Evolutionary conservation across 2,888 invertebrate genomes (phyloP).

Genomic region (Patella caerulea): DNA sequence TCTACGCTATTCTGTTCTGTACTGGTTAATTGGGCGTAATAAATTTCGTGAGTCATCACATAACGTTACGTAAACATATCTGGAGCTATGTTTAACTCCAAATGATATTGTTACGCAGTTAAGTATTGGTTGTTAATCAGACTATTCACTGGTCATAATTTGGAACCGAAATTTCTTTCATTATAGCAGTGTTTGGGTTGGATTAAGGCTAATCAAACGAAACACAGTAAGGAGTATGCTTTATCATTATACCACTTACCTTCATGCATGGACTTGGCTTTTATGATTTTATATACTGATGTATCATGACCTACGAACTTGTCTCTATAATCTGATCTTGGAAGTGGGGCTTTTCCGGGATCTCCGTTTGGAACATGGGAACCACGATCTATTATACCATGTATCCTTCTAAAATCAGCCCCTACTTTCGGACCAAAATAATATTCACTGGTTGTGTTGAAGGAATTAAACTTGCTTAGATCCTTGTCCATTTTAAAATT

Average conservation of each 20-base stretch:
- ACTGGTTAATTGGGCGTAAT: too few relatives aligned
- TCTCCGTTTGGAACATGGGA: constrained; percentile 65
- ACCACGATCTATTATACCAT: constrained; percentile 30
- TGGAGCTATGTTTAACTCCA: too few relatives aligned
- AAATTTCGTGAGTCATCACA: too few relatives aligned
- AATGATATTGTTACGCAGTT: too few relatives aligned
- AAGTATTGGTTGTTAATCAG: too few relatives aligned
- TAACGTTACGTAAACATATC: too few relatives aligned
- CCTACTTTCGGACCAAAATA: constrained; percentile 60
- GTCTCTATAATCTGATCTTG: constrained; percentile 62
- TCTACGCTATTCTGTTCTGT: too few relatives aligned
- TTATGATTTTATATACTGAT: constrained; percentile 43
- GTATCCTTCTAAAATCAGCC: constrained; percentile 31
- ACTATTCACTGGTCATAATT: too few relatives aligned
- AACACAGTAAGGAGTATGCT: too few relatives aligned
- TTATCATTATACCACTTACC: constrained; percentile 38
- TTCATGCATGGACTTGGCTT: constrained; percentile 58
- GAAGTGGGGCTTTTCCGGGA: constrained; percentile 56
- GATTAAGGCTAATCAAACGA: too few relatives aligned
- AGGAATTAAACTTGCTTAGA: constrained; percentile 56
- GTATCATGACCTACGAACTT: constrained; percentile 60
- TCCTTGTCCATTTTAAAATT: constrained; percentile 69
- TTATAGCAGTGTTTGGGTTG: too few relatives aligned
- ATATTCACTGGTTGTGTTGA: constrained; percentile 59
- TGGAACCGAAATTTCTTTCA: too few relatives aligned